Percentiles rank a stretch among this genome's conserved stretches.
These are phyloP conservation scores for Campylomormyrus tamandua DNA, from an alignment of 2,113 vertebrate genomes.

Conservation along the genomic window DNA sequence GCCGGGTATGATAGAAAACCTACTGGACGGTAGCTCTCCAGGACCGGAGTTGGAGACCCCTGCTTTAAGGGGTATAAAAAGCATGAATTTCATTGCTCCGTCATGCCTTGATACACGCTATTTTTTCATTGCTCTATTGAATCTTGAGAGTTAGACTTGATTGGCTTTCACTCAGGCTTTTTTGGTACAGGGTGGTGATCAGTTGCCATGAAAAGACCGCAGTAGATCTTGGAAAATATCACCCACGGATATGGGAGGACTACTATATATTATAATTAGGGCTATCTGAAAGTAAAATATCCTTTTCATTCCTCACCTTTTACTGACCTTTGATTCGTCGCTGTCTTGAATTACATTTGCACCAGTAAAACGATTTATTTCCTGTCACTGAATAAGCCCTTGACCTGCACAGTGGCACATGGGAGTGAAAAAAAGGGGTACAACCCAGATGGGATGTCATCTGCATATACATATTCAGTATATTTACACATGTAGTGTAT, in stretches of 20 bases:
- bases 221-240: background rate
- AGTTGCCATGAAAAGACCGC: too few species aligned
- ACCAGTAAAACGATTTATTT: background rate
- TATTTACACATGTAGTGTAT: background rate
- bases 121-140: background rate
- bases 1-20: too few species aligned
- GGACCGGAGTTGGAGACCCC: too few species aligned
- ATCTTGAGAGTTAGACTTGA: background rate
- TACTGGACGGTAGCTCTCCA: too few species aligned
- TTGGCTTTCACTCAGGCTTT: too few species aligned
- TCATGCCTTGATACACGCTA: background rate
- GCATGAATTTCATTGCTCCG: background rate
- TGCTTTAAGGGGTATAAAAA: background rate
- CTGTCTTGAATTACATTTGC: background rate
- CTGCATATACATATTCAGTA: background rate
- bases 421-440: background rate
- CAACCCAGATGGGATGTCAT: background rate
- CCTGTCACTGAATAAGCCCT: background rate
- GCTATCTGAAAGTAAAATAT: background rate
- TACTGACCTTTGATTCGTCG: background rate
- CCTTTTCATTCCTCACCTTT: background rate
- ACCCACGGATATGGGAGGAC: background rate
- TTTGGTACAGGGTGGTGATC: too few species aligned
- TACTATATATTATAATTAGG: background rate
- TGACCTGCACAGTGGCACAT: background rate